Conservation (phyloP, 2,113 vertebrate genomes). For the Carassius auratus region DNA sequence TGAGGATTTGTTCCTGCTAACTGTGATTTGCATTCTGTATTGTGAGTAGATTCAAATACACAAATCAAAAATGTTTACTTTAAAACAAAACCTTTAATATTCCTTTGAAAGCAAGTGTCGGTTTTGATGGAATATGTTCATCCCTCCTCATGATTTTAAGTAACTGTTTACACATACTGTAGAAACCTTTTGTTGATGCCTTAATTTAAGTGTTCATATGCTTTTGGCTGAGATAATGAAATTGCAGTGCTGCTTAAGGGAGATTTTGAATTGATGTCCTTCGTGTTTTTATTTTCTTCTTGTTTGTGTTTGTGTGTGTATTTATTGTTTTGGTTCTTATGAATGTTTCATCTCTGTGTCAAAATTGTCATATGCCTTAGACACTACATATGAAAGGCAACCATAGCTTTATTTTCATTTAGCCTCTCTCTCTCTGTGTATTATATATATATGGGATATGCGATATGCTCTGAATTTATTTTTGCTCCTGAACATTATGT, state of each 20-base stretch:
- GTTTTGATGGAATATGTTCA: constrained; percentile 31
- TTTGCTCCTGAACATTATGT: constrained; percentile 45
- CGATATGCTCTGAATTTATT: background rate
- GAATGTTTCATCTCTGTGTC: background rate
- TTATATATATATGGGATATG: background rate
- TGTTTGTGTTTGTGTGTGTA: background rate
- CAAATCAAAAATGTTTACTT: constrained; percentile 50
- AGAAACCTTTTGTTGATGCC: constrained; percentile 69
- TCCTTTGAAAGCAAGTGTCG: constrained; percentile 48
- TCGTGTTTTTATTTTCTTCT: background rate
- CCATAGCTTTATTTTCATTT: background rate
- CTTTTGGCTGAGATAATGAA: background rate
- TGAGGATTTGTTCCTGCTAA: background rate
- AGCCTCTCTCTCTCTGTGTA: background rate
- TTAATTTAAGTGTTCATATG: constrained; percentile 67
- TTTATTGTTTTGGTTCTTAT: background rate
- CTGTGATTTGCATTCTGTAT: constrained; percentile 44
- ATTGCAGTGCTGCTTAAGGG: constrained; percentile 58
- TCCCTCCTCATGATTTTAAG: constrained; percentile 50
- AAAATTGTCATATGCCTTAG: constrained; percentile 19
- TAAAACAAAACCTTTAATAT: constrained; percentile 45
- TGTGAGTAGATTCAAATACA: constrained; percentile 36
- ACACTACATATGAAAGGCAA: background rate
- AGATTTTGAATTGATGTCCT: background rate
- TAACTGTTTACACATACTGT: constrained; percentile 17